A percentile compares a stretch with the other conserved stretches of the same genome.
Conservation (phyloP, 2,888 invertebrate genomes). For the Rhagium mordax region DNA sequence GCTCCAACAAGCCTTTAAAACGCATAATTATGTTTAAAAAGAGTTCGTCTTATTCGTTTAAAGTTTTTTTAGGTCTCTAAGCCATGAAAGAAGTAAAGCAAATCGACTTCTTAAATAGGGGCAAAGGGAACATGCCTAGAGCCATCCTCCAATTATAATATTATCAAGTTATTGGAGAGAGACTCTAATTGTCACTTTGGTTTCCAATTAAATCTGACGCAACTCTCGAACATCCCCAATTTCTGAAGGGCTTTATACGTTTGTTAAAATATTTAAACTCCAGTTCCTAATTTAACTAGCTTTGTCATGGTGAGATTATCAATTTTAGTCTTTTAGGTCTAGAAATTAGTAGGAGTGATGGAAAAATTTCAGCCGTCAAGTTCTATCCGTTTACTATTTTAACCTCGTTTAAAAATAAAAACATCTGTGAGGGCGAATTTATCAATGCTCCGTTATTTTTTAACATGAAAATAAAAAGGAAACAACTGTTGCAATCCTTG, state of each 20-base stretch:
- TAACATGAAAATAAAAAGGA: no score
- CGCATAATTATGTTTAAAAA: slow-evolving; percentile 53
- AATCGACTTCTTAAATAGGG: slow-evolving; percentile 39
- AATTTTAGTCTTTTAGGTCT: slow-evolving; percentile 17
- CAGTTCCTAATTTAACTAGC: slow-evolving; percentile 42
- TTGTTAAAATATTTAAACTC: slow-evolving; percentile 50
- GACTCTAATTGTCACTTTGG: slow-evolving; percentile 69
- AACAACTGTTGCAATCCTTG: no score
- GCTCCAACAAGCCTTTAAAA: slow-evolving; percentile 61
- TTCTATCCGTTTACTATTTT: background rate
- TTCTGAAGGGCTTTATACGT: slow-evolving; percentile 50
- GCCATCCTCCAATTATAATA: slow-evolving; percentile 68
- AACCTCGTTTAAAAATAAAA: background rate
- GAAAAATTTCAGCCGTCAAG: background rate
- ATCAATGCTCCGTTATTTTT: no score
- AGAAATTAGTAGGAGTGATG: background rate
- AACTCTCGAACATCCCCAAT: slow-evolving; percentile 58
- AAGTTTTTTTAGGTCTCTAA: slow-evolving; percentile 25
- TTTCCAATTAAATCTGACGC: slow-evolving; percentile 68
- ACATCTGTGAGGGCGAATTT: no score
- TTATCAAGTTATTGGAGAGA: slow-evolving; percentile 64
- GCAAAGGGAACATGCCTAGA: slow-evolving; percentile 59
- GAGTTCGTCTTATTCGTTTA: slow-evolving; percentile 30
- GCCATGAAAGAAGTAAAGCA: slow-evolving; percentile 31
- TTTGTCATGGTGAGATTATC: slow-evolving; percentile 34